Conservation (phyloP, 2,888 invertebrate species). For the Volucella inanis region DNA sequence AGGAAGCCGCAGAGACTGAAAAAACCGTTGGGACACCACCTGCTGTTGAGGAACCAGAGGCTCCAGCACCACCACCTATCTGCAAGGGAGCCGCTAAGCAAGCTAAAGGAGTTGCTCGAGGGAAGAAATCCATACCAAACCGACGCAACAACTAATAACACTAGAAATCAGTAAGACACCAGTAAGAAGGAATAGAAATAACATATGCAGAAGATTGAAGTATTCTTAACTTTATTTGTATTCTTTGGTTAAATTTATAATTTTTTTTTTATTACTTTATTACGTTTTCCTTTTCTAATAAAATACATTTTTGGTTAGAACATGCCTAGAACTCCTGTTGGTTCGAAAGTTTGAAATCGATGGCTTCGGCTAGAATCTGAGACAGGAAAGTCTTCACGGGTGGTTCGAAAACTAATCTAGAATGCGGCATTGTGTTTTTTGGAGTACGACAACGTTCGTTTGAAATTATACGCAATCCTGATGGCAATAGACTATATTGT, state of each 20-base stretch:
- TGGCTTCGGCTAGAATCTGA: too few species aligned
- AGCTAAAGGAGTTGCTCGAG: constrained; percentile 29
- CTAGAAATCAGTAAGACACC: not conserved
- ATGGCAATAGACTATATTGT: too few species aligned
- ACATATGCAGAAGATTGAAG: constrained; percentile 26
- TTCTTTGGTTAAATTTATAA: constrained; percentile 50
- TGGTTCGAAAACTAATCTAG: too few species aligned
- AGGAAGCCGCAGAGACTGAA: not conserved
- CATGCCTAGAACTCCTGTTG: too few species aligned
- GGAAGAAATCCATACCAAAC: not conserved
- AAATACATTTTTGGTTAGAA: not conserved
- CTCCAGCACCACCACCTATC: not conserved
- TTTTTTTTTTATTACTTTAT: constrained; percentile 2
- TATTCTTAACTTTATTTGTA: constrained; percentile 55
- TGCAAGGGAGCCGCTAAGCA: not conserved
- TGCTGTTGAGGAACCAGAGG: not conserved
- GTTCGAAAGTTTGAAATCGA: too few species aligned
- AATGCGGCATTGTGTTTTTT: too few species aligned
- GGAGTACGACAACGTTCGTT: too few species aligned
- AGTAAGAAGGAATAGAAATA: not conserved
- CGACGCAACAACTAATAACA: constrained; percentile 41
- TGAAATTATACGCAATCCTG: too few species aligned
- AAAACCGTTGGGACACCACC: not conserved
- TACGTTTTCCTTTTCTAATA: constrained; percentile 22
- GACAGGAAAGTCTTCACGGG: too few species aligned